Percentiles rank a stretch among this genome's conserved stretches.
Conservation (phyloP, 2,113 vertebrate species). For the Atrichornis clamosus region DNA sequence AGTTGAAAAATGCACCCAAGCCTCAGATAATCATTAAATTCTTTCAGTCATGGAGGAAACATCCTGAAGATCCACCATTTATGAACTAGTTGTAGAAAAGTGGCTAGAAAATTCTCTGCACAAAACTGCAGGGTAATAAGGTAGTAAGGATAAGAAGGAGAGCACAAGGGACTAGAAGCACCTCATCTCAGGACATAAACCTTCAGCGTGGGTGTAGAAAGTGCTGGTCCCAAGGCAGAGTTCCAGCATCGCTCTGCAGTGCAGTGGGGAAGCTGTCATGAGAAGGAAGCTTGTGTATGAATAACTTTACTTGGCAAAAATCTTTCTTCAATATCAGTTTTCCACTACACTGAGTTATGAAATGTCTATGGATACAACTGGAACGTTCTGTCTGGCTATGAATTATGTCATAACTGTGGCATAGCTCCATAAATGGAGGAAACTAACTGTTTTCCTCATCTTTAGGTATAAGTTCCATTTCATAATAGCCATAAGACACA, state of each 20-base stretch:
- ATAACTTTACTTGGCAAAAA: slow-evolving; percentile 67
- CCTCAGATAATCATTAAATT: background rate
- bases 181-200: slow-evolving; percentile 43
- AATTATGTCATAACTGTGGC: slow-evolving; percentile 69
- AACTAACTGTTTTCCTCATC: slow-evolving; percentile 71
- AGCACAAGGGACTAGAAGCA: background rate
- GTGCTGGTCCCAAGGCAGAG: slow-evolving; percentile 15
- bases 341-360: slow-evolving; percentile 64
- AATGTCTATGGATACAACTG: slow-evolving; percentile 67
- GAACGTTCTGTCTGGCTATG: slow-evolving; percentile 65
- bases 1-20: background rate
- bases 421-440: slow-evolving; percentile 65
- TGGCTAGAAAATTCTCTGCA: background rate
- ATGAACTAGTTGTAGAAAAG: background rate
- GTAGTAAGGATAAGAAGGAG: slow-evolving; percentile 43
- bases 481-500: slow-evolving; percentile 57
- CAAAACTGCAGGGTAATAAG: background rate
- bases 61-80: background rate
- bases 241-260: background rate
- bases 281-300: slow-evolving; percentile 64
- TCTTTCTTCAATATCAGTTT: slow-evolving; percentile 64
- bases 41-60: background rate
- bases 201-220: slow-evolving; percentile 41
- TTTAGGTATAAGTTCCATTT: slow-evolving; percentile 68
- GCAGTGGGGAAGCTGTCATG: slow-evolving; percentile 45